Evolutionary conservation across 2,888 invertebrate species (phyloP).

Genomic region (Pandemis corylana): DNA sequence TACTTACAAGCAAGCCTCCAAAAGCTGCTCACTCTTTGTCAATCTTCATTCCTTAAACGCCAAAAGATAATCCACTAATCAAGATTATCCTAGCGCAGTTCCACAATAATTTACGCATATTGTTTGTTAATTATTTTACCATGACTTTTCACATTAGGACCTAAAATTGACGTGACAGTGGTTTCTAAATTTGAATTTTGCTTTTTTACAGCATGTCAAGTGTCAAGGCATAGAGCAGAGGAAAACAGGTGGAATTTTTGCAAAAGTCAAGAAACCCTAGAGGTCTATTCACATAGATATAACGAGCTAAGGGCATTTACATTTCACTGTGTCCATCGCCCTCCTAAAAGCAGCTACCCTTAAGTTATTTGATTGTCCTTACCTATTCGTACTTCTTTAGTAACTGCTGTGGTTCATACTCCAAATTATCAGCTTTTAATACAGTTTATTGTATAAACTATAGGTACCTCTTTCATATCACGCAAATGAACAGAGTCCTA

Average conservation of each 20-base stretch:
- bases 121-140: conserved; percentile 48
- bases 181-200: conserved; percentile 24
- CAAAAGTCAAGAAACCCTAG: no score
- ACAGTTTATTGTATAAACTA: no score
- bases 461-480: no score
- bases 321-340: no score
- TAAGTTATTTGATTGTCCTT: no score
- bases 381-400: no score
- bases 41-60: conserved; percentile 52
- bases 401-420: no score
- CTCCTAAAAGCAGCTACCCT: no score
- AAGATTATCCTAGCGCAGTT: conserved; percentile 73
- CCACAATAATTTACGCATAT: conserved; percentile 77
- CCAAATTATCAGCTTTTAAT: no score
- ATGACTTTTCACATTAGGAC: conserved; percentile 43
- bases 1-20: conserved; percentile 45
- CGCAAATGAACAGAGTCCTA: no score
- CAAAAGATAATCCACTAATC: conserved; percentile 70
- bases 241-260: background rate
- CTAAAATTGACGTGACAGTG: conserved; percentile 40
- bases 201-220: conserved; percentile 13
- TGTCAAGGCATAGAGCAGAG: conserved; percentile 2
- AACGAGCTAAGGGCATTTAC: background rate
- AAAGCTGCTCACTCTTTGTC: background rate
- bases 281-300: background rate